A percentile compares a stretch with the other conserved stretches of the same genome.
Evolutionary conservation across 1,140 invertebrate genomes (phyloP).

Genomic region (Drosophila grimshawi): DNA sequence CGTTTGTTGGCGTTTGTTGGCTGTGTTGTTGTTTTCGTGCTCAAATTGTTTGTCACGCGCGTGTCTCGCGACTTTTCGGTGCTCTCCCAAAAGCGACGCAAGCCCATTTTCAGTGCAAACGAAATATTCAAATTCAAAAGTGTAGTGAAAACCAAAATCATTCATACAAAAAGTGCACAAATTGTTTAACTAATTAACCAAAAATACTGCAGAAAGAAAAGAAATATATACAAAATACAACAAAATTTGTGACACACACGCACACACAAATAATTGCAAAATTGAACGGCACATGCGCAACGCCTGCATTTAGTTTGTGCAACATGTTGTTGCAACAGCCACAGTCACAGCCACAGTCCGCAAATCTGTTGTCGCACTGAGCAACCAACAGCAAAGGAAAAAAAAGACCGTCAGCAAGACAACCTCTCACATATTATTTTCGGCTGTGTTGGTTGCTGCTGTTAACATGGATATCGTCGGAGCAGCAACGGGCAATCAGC

Average conservation of each 20-base stretch:
- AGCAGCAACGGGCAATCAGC: slow-evolving; percentile 72
- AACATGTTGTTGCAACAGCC: slow-evolving; percentile 41
- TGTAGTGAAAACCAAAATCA: slow-evolving; percentile 16
- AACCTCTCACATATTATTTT: slow-evolving; percentile 18
- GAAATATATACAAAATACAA: background rate
- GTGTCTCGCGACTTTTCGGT: slow-evolving; percentile 43
- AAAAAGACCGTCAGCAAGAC: slow-evolving; percentile 13
- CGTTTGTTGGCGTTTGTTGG: slow-evolving; percentile 13
- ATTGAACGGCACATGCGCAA: slow-evolving; percentile 34
- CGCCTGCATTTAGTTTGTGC: slow-evolving; percentile 49
- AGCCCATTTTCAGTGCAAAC: slow-evolving; percentile 24
- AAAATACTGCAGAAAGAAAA: background rate
- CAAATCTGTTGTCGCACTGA: slow-evolving; percentile 13
- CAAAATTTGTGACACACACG: slow-evolving; percentile 19
- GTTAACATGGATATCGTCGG: slow-evolving; percentile 80
- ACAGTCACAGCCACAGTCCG: background rate
- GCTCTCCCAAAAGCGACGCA: background rate
- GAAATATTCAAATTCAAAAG: slow-evolving; percentile 16
- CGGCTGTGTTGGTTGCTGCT: slow-evolving; percentile 25
- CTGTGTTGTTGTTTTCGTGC: slow-evolving; percentile 5
- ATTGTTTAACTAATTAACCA: slow-evolving; percentile 30
- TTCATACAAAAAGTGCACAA: slow-evolving; percentile 15
- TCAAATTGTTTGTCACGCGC: slow-evolving; percentile 64
- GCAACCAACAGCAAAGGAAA: background rate
- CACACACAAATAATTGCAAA: slow-evolving; percentile 19